Conservation (phyloP, 2,113 vertebrate species). For the Nesoenas mayeri region DNA sequence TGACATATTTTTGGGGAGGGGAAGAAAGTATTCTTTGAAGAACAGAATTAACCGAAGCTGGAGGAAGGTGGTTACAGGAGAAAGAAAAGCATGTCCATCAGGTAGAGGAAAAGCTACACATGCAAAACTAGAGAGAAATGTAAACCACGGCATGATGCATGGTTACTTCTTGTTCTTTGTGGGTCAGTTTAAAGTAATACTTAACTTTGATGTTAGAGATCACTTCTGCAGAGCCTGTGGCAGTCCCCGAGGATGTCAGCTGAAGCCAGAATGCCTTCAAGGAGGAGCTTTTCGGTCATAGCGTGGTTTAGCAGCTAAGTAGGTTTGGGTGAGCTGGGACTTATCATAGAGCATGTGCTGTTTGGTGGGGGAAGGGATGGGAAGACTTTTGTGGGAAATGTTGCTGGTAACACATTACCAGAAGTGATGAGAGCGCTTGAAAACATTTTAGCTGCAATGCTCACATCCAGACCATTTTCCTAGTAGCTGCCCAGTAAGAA, state of each 20-base stretch:
- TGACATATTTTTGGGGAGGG: background rate
- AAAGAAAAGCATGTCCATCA: background rate
- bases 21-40: background rate
- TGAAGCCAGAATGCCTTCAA: background rate
- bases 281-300: background rate
- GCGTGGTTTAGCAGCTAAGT: background rate
- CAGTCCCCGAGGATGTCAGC: background rate
- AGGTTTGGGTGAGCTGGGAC: background rate
- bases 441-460: background rate
- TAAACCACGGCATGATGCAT: background rate
- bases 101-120: background rate
- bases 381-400: background rate
- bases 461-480: background rate
- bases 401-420: background rate
- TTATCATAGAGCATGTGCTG: background rate
- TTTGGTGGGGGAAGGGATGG: background rate
- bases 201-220: background rate
- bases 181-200: background rate
- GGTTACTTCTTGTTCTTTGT: background rate
- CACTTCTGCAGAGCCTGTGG: background rate
- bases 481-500: background rate
- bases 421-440: background rate
- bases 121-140: background rate
- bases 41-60: background rate
- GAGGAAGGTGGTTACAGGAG: background rate